Evolutionary conservation across 2,113 vertebrate genomes (phyloP).

Genomic region (Pachycephala philippinensis): DNA sequence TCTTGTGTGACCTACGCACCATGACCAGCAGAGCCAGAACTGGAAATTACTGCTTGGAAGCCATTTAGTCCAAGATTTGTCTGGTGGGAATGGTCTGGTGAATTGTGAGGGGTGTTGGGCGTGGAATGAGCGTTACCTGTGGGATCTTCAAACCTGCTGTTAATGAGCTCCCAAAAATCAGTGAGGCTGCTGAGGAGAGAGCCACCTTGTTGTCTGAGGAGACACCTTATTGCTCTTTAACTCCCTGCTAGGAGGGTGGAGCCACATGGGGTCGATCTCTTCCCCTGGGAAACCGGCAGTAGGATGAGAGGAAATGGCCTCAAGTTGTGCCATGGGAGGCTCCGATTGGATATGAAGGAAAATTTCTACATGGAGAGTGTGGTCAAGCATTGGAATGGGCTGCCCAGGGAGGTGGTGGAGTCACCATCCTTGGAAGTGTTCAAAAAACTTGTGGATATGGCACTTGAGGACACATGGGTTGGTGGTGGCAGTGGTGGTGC

Average conservation of each 20-base stretch:
- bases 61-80: not conserved
- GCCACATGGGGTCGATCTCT: rapidly evolving
- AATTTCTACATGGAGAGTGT: not conserved
- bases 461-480: no score
- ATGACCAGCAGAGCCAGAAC: not conserved
- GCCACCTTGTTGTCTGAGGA: not conserved
- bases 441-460: not conserved
- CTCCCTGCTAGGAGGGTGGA: not conserved
- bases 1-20: not conserved
- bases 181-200: not conserved
- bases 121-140: not conserved
- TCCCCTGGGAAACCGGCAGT: not conserved
- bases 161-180: not conserved
- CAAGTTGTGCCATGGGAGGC: not conserved
- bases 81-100: not conserved
- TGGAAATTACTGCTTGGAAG: not conserved
- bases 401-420: not conserved
- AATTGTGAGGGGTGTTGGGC: not conserved
- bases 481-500: not conserved
- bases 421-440: not conserved
- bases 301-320: not conserved
- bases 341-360: not conserved
- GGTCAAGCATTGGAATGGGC: not conserved
- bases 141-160: not conserved
- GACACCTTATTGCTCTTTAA: not conserved